These are phyloP conservation scores for Engystomops pustulosus DNA, from an alignment of 2,113 vertebrate species.

Conservation along the genomic window DNA sequence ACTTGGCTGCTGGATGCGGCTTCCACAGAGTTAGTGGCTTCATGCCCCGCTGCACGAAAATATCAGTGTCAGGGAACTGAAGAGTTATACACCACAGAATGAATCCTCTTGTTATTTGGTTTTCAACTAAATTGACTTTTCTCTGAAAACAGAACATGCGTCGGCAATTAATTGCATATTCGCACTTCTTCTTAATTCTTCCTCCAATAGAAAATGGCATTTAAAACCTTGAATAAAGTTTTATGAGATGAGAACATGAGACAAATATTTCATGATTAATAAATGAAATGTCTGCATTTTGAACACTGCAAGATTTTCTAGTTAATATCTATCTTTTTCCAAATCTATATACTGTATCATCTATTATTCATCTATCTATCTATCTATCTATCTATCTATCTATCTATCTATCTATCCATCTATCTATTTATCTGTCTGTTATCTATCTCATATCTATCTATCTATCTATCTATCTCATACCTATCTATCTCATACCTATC, in stretches of 20 bases:
- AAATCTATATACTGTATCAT: neutral
- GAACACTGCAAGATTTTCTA: neutral
- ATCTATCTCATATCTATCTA: too few species aligned
- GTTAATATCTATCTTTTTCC: neutral
- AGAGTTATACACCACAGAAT: conserved; percentile 67
- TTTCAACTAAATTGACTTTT: conserved; percentile 69
- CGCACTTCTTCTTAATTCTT: conserved; percentile 56
- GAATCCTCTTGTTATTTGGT: conserved; percentile 64
- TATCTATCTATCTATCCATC: too few species aligned
- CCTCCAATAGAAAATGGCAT: conserved; percentile 63
- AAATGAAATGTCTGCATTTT: neutral
- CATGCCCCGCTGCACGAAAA: conserved; percentile 61
- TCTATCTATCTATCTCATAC: too few species aligned
- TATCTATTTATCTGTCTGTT: too few species aligned
- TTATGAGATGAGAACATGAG: conserved; percentile 61
- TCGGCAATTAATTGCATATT: conserved; percentile 64
- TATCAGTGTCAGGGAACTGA: conserved; percentile 65
- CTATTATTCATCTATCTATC: neutral
- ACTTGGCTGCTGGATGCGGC: conserved; percentile 64
- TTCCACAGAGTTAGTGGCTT: conserved; percentile 67
- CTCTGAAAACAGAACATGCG: conserved; percentile 59
- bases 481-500: too few species aligned
- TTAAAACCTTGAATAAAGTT: conserved; percentile 53
- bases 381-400: too few species aligned
- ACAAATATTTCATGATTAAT: conserved; percentile 54